Evolutionary conservation across 2,888 invertebrate genomes (phyloP), one percentile per base, ranked within the genome.

Genomic region (Melolontha melolontha): DNA sequence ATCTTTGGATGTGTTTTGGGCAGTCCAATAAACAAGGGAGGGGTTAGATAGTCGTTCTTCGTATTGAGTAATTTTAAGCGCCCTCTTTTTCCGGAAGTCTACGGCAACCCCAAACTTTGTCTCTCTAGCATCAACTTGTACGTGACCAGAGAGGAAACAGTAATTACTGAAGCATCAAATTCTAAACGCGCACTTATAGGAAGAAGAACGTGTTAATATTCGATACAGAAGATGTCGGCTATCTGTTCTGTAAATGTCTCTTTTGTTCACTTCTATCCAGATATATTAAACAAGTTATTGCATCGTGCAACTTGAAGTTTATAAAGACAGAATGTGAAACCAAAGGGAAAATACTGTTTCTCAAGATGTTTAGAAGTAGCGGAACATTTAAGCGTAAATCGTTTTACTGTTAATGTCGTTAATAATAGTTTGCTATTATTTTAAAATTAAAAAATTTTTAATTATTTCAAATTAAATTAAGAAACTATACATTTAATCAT

Each of bases 111-210:
- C 42, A 44, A 57, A 42, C 16, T 34, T 14, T 22, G 22, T 16
- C 59, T 29, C 42, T 57, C 42, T 59, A 59, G 67, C 55, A 73
- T 71, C 67, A 71, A 69, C 66, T 64, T 64, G 63, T 68, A 75
- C 75, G 75, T 75, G 75, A 74, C 74, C 71, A 64, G 72, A 71
- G 69, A 73, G 71, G 71, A 67, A 75, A 72, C 47, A 59, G 47
- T 59, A 59, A 59, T 59, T 59, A 59, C 59, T 11, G 34, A 47
- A 59, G 29, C 59, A 47, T 70, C 67, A 64, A 39, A 64, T 57
- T 47, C 59, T 27, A 29, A 55, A 49, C 39, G 57, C 55, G 50
- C 49, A 40, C 66, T 57, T 57, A 49, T 29, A 12, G 16, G 41
- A 22, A n/a, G 11, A 64, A 65, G 29, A 44, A 50, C 51, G 52